Base-by-base conservation (phyloP, 2,797 vertebrate species). In the Pipistrellus nathusii region DNA sequence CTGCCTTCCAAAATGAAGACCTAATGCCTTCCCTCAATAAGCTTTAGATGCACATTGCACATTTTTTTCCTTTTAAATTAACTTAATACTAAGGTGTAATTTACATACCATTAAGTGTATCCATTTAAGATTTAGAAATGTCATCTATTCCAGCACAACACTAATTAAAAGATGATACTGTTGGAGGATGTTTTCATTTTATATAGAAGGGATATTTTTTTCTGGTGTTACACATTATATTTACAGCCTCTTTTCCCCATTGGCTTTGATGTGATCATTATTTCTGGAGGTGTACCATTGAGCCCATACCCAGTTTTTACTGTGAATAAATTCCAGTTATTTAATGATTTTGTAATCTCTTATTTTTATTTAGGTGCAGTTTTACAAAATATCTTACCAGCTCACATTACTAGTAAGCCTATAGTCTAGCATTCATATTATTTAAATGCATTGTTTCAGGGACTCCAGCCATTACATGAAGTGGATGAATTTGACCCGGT, bases 371-470 rank as follows among this genome's bases (percentile, higher is more conserved):
- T 23, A 73, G n/a, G 21, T 68, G 9, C 30, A 81, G 44, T 62
- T 77, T 88, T 55, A 73, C n/a, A 20, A 72, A 30, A 66, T 83
- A 17, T 55, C 27, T 64, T 64, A 44, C 91, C 81, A 82, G 9
- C 11, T 87, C 44, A 85, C 18, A 27, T 38, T 88, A 23, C 59
- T 94, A 83, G 48, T 32, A 94, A 72, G 27, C 78, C 48, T 15
- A 57, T 38, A 73, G 51, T 91, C 32, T n/a, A 38, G 17, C 7
- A 15, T 72, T 91, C 21, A 23, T 85, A 64, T 25, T 91, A 41
- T 82, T 83, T 71, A 53, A 90, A 69, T 93, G 20, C 90, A 10
- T 72, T 92, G 15, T 95, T 92, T 91, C 21, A 93, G 44, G 80
- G 71, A 68, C 71, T 94, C 18, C 41, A 18, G 51, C n/a, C 89